Evolutionary conservation across 1,140 invertebrate species (phyloP).

Genomic region (Eufriesea mexicana): DNA sequence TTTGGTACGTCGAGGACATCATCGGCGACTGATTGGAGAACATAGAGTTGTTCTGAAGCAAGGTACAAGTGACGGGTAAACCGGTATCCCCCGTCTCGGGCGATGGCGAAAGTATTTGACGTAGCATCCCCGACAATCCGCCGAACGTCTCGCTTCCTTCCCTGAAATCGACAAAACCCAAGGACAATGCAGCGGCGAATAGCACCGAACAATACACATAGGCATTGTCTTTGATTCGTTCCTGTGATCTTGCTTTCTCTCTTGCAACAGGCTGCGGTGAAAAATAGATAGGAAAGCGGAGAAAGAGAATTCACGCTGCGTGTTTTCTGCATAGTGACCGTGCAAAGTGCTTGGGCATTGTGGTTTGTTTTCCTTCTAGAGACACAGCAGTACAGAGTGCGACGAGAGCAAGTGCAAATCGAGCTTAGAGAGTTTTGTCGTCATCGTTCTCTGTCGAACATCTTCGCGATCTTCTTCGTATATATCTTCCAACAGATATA

Average conservation of each 20-base stretch:
- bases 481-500: background rate
- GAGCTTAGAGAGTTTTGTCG: conserved; percentile 53
- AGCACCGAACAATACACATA: conserved; percentile 26
- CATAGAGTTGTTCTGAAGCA: conserved; percentile 74
- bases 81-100: conserved; percentile 74
- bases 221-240: conserved; percentile 37
- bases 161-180: conserved; percentile 81
- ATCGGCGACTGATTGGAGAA: conserved; percentile 75
- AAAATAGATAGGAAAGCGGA: conserved; percentile 31
- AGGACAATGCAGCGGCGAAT: conserved; percentile 74
- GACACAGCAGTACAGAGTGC: conserved; percentile 46
- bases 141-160: conserved; percentile 78
- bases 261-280: conserved; percentile 43
- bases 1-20: conserved; percentile 72
- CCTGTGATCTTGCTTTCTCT: conserved; percentile 44
- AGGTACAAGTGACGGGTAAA: conserved; percentile 71
- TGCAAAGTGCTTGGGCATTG: conserved; percentile 79
- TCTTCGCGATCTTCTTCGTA: conserved; percentile 30
- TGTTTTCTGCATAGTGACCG: conserved; percentile 73
- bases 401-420: conserved; percentile 54
- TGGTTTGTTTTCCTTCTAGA: conserved; percentile 40
- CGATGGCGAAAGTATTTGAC: conserved; percentile 80
- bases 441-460: conserved; percentile 43
- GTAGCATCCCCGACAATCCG: conserved; percentile 81
- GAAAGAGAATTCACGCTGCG: conserved; percentile 58